phyloP scores from a whole-genome alignment of 64 coral and sea anemone species.

The Dendronephthya gigantea region DNA sequence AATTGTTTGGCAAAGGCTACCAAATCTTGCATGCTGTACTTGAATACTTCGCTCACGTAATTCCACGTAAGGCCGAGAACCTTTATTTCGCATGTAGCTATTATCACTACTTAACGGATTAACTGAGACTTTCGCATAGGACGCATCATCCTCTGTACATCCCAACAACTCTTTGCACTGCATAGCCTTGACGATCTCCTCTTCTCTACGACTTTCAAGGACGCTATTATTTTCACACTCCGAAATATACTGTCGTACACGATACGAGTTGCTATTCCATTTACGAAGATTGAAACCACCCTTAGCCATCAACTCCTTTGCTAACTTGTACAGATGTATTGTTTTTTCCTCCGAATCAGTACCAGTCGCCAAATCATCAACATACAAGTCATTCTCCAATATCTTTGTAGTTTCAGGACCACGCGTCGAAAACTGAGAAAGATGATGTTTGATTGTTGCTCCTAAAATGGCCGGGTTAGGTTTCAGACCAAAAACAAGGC shows the following conservation, averaged over 20 bases:
- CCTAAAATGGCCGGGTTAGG: background rate
- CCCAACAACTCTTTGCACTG: background rate
- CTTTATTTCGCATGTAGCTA: background rate
- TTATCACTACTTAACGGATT: background rate
- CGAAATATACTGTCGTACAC: too few relatives aligned
- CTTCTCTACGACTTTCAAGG: background rate
- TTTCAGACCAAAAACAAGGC: too few relatives aligned
- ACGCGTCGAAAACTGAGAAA: background rate
- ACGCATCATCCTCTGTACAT: background rate
- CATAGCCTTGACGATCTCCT: background rate
- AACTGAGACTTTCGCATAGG: background rate
- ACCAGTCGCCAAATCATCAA: background rate
- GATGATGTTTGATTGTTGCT: background rate
- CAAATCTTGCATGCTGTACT: too few relatives aligned
- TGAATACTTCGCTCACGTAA: too few relatives aligned
- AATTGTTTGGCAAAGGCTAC: too few relatives aligned
- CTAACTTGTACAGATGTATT: background rate
- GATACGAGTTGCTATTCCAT: too few relatives aligned
- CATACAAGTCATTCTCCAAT: slow-evolving; percentile 4
- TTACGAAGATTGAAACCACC: too few relatives aligned
- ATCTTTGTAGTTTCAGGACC: too few relatives aligned
- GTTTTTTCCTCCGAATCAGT: background rate
- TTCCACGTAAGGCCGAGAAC: too few relatives aligned
- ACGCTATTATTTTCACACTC: too few relatives aligned
- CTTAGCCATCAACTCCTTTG: too few relatives aligned